Percentiles rank a stretch among this genome's conserved stretches.
These are phyloP conservation scores for Percopsis omiscomaycus DNA, from an alignment of 2,797 vertebrate species.

Conservation along the genomic window DNA sequence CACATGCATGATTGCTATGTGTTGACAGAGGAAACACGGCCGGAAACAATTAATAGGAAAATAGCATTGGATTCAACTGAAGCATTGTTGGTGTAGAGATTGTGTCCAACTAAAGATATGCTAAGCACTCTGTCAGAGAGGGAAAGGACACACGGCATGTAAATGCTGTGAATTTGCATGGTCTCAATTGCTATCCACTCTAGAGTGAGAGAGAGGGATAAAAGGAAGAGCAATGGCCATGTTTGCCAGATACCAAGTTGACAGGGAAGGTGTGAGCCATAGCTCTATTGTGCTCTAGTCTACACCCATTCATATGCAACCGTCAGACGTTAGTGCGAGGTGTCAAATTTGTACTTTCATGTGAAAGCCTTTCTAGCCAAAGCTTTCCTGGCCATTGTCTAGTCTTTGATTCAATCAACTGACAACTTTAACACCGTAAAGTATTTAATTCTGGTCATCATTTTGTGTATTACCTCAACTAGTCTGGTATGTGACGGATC, in stretches of 20 bases:
- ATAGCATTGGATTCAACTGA: not conserved
- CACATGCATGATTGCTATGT: conserved; percentile 21
- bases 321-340: conserved; percentile 44
- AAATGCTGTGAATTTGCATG: conserved; percentile 73
- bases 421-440: not conserved
- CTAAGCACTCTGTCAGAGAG: conserved; percentile 3
- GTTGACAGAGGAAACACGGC: not conserved
- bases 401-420: conserved; percentile 7
- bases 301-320: conserved; percentile 60
- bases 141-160: conserved; percentile 43
- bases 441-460: not conserved
- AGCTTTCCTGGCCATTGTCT: conserved; percentile 3
- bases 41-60: not conserved
- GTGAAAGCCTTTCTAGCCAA: conserved; percentile 40
- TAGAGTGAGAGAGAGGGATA: conserved; percentile 47
- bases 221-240: not conserved
- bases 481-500: conserved; percentile 16
- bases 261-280: conserved; percentile 44
- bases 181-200: conserved; percentile 30
- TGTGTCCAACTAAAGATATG: not conserved
- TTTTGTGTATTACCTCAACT: not conserved
- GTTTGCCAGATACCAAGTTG: conserved; percentile 9
- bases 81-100: not conserved
- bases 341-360: conserved; percentile 51
- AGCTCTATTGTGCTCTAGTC: conserved; percentile 38